Percentiles rank a stretch among this genome's conserved stretches.
phyloP scores from a whole-genome alignment of 2,797 vertebrate genomes.

The Tapera naevia region DNA sequence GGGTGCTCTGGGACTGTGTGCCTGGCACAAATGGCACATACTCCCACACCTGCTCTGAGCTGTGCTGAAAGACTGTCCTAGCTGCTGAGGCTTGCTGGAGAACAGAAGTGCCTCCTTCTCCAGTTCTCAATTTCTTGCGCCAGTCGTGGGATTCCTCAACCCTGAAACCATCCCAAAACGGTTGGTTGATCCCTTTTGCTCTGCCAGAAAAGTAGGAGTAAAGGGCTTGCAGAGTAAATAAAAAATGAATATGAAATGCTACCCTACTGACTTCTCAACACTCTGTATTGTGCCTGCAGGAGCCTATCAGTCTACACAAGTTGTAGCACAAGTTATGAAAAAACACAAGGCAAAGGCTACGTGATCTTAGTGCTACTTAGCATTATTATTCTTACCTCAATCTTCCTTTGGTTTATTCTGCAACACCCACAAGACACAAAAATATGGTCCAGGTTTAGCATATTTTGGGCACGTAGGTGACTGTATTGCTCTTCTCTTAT shows the following conservation, averaged over 20 bases:
- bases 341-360: background rate
- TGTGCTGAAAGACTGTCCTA: background rate
- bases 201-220: background rate
- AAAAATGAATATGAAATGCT: background rate
- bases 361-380: background rate
- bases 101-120: background rate
- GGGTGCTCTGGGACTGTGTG: accelerated
- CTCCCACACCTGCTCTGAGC: background rate
- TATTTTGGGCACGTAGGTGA: background rate
- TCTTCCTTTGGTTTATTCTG: background rate
- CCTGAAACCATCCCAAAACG: background rate
- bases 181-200: background rate
- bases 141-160: background rate
- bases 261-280: background rate
- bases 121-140: background rate
- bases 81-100: background rate
- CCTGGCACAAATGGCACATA: background rate
- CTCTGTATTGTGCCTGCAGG: background rate
- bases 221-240: background rate
- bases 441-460: background rate
- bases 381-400: background rate
- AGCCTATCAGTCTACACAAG: background rate
- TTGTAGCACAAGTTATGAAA: background rate
- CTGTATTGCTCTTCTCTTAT: background rate
- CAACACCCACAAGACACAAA: background rate